Conservation (phyloP, 2,797 vertebrate species). For the Sphenopsis melanotis region DNA sequence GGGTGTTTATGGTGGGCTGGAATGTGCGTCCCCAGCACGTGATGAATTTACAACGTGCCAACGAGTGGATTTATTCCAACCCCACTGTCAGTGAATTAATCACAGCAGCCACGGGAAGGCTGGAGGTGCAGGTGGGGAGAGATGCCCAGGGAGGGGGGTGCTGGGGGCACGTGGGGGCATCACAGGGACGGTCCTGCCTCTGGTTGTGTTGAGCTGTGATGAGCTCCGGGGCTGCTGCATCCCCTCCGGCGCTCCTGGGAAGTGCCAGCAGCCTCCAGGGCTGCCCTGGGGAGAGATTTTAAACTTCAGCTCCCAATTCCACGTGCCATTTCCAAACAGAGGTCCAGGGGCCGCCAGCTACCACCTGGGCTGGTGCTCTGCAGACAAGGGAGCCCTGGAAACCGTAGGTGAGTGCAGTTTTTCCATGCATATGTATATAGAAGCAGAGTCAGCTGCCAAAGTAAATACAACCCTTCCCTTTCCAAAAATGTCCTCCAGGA, state of each 20-base stretch:
- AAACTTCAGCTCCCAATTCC: not conserved
- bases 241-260: not conserved
- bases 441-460: constrained; percentile 45
- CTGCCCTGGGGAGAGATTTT: not conserved
- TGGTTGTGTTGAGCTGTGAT: accelerated
- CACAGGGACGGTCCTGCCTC: accelerated
- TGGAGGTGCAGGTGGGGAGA: not conserved
- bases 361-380: constrained; percentile 30
- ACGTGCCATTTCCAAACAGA: not conserved
- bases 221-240: accelerated
- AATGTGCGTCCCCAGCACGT: not conserved
- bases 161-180: not conserved
- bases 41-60: constrained; percentile 61
- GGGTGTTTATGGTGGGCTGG: constrained; percentile 61
- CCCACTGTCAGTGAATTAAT: not conserved
- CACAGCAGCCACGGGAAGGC: not conserved
- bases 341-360: not conserved
- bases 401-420: constrained; percentile 43
- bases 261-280: not conserved
- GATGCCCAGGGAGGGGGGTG: accelerated
- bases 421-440: constrained; percentile 43
- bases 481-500: constrained; percentile 65
- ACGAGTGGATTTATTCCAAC: constrained; percentile 43
- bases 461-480: constrained; percentile 66
- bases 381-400: constrained; percentile 15